A percentile compares a stretch with the other conserved stretches of the same genome.
Conservation (phyloP, 2,113 vertebrate species). For the Toxostoma redivivum region DNA sequence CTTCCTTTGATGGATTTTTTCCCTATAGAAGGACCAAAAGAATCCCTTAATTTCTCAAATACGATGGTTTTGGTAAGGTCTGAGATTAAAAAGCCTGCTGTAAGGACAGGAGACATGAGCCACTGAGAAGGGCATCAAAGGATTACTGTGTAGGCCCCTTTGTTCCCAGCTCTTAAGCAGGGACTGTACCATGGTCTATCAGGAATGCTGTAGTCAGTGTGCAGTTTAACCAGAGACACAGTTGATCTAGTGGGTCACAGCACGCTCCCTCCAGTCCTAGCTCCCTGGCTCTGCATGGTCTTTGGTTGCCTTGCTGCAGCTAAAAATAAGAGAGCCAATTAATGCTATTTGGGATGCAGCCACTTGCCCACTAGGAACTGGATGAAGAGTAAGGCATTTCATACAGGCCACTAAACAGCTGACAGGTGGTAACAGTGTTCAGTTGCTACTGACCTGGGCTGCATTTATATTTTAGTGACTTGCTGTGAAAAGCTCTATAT, state of each 20-base stretch:
- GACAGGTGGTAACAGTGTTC: background rate
- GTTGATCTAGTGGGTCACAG: background rate
- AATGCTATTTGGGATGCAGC: background rate
- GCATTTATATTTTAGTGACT: constrained; percentile 4
- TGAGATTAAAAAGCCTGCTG: background rate
- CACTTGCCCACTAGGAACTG: background rate
- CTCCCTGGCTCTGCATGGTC: background rate
- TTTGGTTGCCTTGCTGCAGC: background rate
- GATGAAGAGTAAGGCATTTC: background rate
- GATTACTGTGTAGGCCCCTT: background rate
- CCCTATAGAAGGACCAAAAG: background rate
- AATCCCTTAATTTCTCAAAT: background rate
- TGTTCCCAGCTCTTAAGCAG: background rate
- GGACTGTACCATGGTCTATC: background rate
- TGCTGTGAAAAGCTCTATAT: constrained; percentile 1
- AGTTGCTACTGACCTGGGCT: background rate
- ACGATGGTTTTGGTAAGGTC: background rate
- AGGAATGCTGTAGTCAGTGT: background rate
- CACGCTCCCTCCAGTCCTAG: background rate
- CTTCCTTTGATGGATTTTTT: background rate
- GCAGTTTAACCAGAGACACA: background rate
- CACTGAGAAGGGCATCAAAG: background rate
- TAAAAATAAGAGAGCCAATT: constrained; percentile 8
- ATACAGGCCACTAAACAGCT: constrained; percentile 2
- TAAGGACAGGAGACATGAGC: background rate